Evolutionary conservation across 2,113 vertebrate species (phyloP).

Genomic region (Spermophilus dauricus): DNA sequence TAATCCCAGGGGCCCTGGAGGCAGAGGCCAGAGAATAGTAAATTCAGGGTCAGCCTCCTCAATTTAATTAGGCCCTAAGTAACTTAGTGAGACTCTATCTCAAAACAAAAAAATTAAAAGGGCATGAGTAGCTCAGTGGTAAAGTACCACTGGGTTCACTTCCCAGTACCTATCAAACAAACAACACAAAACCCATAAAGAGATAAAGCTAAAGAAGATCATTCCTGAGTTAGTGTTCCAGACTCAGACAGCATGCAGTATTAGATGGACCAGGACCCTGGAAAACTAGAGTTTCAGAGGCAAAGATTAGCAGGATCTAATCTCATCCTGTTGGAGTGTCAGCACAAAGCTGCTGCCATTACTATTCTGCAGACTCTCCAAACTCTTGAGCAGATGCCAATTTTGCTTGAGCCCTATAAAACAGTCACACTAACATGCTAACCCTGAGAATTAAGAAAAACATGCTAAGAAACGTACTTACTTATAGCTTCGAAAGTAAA

Average conservation of each 20-base stretch:
- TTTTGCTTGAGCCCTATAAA: background rate
- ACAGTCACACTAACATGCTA: background rate
- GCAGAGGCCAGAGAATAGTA: too few relatives aligned
- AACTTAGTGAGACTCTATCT: too few relatives aligned
- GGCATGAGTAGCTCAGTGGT: too few relatives aligned
- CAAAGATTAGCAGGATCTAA: background rate
- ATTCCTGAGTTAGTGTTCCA: background rate
- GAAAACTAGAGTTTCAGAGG: background rate
- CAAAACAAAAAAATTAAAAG: too few relatives aligned
- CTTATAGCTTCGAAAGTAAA: slow-evolving; percentile 98
- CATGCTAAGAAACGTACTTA: slow-evolving; percentile 78
- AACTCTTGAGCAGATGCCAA: background rate
- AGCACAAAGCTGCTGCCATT: background rate
- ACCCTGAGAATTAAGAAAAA: background rate
- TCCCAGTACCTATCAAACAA: too few relatives aligned
- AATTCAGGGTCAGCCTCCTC: too few relatives aligned
- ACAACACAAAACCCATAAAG: background rate
- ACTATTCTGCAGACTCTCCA: background rate
- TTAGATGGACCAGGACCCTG: background rate
- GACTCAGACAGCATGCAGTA: background rate
- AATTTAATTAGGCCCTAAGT: too few relatives aligned
- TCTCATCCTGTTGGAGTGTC: too few relatives aligned
- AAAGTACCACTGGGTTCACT: too few relatives aligned
- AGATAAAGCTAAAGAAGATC: background rate
- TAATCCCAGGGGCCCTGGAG: too few relatives aligned